These are phyloP conservation scores for Pipra filicauda DNA, from an alignment of 2,113 vertebrate species.

Conservation along the genomic window DNA sequence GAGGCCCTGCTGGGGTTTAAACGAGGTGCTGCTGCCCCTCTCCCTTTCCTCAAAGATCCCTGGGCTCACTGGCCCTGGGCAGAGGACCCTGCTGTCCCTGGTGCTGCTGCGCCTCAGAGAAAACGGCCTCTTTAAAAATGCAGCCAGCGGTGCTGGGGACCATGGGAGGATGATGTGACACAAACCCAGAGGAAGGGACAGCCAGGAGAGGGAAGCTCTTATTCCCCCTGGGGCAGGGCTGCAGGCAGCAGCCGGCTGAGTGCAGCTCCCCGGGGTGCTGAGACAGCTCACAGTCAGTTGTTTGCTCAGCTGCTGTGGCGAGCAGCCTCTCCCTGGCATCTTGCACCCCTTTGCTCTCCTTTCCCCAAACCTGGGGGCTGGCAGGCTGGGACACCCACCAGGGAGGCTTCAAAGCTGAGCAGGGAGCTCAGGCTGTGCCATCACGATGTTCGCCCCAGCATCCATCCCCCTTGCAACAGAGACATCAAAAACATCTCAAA, in stretches of 20 bases:
- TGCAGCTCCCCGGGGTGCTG: accelerated
- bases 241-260: neutral
- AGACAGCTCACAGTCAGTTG: neutral
- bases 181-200: neutral
- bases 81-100: neutral
- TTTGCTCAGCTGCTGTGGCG: accelerated
- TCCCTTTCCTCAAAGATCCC: neutral
- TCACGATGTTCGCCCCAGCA: neutral
- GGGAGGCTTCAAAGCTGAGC: neutral
- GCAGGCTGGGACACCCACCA: neutral
- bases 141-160: neutral
- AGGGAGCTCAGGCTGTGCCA: neutral
- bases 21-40: accelerated
- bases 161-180: neutral
- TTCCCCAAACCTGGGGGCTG: neutral
- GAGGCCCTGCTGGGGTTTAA: neutral
- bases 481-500: constrained; percentile 62
- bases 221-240: neutral
- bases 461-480: constrained; percentile 37
- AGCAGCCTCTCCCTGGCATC: neutral
- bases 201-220: neutral
- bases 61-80: neutral
- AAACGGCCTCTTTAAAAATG: neutral
- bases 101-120: neutral
- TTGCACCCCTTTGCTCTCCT: neutral